Base-by-base conservation (phyloP, 2,888 invertebrate species). In the Drosophila dives region DNA sequence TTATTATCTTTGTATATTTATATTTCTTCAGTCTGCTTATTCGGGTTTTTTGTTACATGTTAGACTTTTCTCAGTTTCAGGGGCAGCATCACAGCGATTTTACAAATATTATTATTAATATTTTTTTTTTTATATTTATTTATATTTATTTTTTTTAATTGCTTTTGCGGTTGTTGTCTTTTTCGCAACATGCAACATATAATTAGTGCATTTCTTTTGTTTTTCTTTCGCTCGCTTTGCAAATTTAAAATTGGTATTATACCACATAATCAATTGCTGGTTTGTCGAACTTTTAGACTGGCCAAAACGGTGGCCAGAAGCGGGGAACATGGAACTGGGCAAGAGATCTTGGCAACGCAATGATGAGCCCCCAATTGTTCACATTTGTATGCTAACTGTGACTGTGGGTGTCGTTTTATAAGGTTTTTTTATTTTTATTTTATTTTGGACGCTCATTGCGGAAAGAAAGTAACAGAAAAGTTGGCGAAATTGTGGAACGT, bases 391-490 rank as follows among this genome's bases (percentile, higher is more conserved):
- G 83, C 83, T 77, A 64, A 71, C 72, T 73, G 55, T 69, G 53
- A 63, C 73, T 66, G 84, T 80, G 82, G 84, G 84, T 84, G 83
- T 75, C 77, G 64, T 68, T 2, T 29, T 29, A 29, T 29, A 29
- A 29, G 29, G 29, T 68, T 70, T 61, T 72, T 69, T 66, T 62
- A 59, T 61, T n/a, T 1, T 1, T 61, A 67, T 64, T 72, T 68
- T 70, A 58, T 71, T 66, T 69, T 67, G 63, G 54, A 62, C 61
- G 63, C 61, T 74, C 65, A 66, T 79, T 72, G 85, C 82, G 85
- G 82, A 84, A 84, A 83, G 85, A 84, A 80, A 77, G 84, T 79
- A 69, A 64, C 55, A 59, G 42, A 72, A 77, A 83, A 72, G 71
- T 66, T 62, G 77, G 75, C 66, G 74, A 80, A 86, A 77, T 67